phyloP scores from a whole-genome alignment of 2,113 vertebrate genomes.

The Microtus oregoni region DNA sequence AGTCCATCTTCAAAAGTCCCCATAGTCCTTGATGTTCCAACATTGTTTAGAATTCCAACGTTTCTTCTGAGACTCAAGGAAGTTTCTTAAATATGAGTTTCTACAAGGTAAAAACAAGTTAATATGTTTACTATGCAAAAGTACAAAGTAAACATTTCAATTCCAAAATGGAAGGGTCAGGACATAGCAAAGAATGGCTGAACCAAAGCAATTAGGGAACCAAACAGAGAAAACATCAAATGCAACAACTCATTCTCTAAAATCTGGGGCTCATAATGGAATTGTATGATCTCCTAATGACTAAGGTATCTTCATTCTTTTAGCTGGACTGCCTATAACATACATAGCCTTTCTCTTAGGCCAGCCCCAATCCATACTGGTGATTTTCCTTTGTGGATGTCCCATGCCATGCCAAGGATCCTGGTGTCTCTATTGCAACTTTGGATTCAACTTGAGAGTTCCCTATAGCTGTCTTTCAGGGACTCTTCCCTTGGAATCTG shows the following conservation, averaged over 20 bases:
- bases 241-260: background rate
- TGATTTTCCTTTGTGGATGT: background rate
- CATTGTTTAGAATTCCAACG: background rate
- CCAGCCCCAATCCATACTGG: background rate
- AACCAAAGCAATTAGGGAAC: background rate
- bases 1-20: background rate
- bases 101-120: background rate
- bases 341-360: background rate
- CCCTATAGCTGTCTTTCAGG: background rate
- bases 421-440: background rate
- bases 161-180: background rate
- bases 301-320: background rate
- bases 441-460: background rate
- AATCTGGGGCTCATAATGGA: background rate
- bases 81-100: background rate
- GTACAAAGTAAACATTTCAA: background rate
- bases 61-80: background rate
- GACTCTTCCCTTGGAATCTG: background rate
- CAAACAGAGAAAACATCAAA: background rate
- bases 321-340: background rate
- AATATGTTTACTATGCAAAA: background rate
- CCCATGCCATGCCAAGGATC: background rate
- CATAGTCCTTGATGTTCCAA: background rate
- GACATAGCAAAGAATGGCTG: background rate
- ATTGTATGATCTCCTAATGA: background rate